Conservation (phyloP, 23 tunicate species). For the Trididemnum miniatum region DNA sequence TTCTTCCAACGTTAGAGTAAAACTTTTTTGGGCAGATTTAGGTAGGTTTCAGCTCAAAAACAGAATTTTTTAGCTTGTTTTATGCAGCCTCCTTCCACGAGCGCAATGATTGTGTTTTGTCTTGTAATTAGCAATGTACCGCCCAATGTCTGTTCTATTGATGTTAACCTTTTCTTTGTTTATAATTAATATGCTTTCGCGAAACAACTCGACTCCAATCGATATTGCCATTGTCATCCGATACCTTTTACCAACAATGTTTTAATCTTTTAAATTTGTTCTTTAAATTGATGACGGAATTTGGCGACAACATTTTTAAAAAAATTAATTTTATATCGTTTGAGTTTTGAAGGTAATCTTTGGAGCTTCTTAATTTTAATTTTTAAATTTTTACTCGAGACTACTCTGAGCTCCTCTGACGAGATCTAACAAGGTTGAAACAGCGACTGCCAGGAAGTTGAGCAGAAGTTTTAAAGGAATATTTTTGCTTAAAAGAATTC, state of each 20-base stretch:
- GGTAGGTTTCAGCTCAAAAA: neutral
- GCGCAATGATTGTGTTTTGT: too few relatives aligned
- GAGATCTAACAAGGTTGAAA: too few relatives aligned
- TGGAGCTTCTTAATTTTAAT: too few relatives aligned
- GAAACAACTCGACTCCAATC: neutral
- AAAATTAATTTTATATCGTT: neutral
- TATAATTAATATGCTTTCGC: slow-evolving; percentile 8
- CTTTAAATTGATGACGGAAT: neutral
- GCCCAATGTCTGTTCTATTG: neutral
- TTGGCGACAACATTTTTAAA: neutral
- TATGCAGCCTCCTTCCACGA: too few relatives aligned
- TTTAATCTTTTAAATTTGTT: neutral
- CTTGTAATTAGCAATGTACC: slow-evolving; percentile 23
- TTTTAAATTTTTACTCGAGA: too few relatives aligned
- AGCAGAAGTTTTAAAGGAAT: too few relatives aligned
- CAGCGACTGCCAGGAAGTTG: neutral
- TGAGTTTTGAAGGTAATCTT: neutral
- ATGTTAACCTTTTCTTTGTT: neutral
- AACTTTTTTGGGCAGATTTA: too few relatives aligned
- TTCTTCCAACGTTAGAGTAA: neutral
- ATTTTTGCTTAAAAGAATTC: too few relatives aligned
- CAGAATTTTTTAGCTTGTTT: neutral
- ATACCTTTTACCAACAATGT: neutral
- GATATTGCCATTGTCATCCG: neutral
- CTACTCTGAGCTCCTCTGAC: too few relatives aligned